A percentile compares a stretch with the other conserved stretches of the same genome.
Conservation (phyloP, 2,888 invertebrate genomes). For the Stenoptilia bipunctidactyla region DNA sequence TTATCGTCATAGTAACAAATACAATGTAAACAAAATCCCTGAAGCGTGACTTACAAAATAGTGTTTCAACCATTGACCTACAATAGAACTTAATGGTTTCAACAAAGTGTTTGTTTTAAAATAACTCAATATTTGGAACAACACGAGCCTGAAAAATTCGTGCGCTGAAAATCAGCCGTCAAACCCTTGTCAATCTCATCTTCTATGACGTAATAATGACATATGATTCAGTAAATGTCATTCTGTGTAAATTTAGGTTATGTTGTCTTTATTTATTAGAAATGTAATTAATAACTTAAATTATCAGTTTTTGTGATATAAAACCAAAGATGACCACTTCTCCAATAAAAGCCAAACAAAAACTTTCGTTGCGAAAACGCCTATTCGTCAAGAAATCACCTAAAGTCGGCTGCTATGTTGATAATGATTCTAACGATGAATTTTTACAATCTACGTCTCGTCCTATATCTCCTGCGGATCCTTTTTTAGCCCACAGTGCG, state of each 20-base stretch:
- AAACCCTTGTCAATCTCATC: slow-evolving; percentile 5
- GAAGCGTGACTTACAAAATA: too few species aligned
- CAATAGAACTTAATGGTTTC: too few species aligned
- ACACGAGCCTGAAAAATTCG: too few species aligned
- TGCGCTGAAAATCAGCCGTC: background rate
- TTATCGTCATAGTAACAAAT: too few species aligned
- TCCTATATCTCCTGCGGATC: slow-evolving; percentile 62
- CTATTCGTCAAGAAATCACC: slow-evolving; percentile 65
- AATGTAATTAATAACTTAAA: slow-evolving; percentile 66
- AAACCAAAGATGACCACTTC: slow-evolving; percentile 62
- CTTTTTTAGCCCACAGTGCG: slow-evolving; percentile 56
- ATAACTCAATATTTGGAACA: too few species aligned
- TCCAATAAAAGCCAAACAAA: slow-evolving; percentile 59
- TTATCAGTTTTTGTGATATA: slow-evolving; percentile 38
- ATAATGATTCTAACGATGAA: slow-evolving; percentile 61
- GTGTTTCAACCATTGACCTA: too few species aligned
- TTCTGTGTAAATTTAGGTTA: slow-evolving; percentile 44
- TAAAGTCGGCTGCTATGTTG: slow-evolving; percentile 65
- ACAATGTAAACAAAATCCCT: too few species aligned
- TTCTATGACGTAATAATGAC: slow-evolving; percentile 4
- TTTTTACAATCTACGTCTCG: slow-evolving; percentile 48
- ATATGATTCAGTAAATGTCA: slow-evolving; percentile 29
- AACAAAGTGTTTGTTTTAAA: too few species aligned
- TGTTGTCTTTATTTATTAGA: slow-evolving; percentile 51
- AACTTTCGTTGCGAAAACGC: slow-evolving; percentile 60